Base-by-base conservation (phyloP, 2,888 invertebrate genomes). In the Drosophila lutescens region DNA sequence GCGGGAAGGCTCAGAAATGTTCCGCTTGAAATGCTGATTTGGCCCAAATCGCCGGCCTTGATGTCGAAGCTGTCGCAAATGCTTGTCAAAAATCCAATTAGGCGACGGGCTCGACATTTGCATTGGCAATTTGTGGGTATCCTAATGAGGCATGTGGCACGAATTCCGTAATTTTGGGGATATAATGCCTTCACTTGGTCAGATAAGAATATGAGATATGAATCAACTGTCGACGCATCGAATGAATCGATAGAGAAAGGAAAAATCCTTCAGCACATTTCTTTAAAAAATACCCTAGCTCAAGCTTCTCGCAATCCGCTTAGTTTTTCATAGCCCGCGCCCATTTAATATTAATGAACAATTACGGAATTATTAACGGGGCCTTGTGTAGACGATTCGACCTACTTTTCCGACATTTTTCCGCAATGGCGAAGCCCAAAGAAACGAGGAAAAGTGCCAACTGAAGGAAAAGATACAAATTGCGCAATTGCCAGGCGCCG, bases 61-160 rank as follows among this genome's bases (percentile, higher is more conserved):
- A 38, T 70, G 60, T 59, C 40, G 50, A 36, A 50, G 47, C 43
- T 50, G 47, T 44, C 47, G 60, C 23, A 36, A 51, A 55, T 57
- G 46, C 74, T 74, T 76, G 65, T 80, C 82, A 80, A 80, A 82
- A 82, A 80, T 80, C 76, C 80, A 81, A 81, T 81, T 81, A 82
- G 74, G 72, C 76, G 34, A 65, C 70, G 49, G 66, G 71, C 66
- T 67, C 53, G 73, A 49, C 56, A 61, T 61, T 79, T 69, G 66
- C 74, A 79, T 67, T 68, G 69, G 56, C 53, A 53, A 70, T 69
- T 79, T 50, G 55, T 53, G 9, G 23, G 54, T 20, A 40, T 57
- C 50, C 77, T 76, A 76, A 80, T 76, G 74, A 79, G 72, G 8
- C 32, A 32, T 10, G 51, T n/a, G n/a, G n/a, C n/a, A n/a, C n/a